Evolutionary conservation across 1,140 invertebrate genomes (phyloP), one percentile per base, ranked within the genome.

Genomic region (Homarus americanus): DNA sequence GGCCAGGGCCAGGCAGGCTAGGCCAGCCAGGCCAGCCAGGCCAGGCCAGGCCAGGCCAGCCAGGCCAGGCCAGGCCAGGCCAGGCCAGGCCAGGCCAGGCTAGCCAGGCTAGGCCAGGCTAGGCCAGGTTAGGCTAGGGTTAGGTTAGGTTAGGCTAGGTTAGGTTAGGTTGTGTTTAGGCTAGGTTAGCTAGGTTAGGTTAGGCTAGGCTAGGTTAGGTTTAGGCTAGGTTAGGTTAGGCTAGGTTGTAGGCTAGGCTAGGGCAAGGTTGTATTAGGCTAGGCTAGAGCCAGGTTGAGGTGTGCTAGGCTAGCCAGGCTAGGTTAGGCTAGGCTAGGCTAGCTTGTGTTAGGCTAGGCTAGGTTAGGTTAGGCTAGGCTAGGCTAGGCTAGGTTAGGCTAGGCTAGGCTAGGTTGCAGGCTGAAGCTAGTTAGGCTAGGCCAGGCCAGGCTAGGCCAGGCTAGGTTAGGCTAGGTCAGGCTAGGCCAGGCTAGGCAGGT

Each of bases 331-430:
- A 80, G 85, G 72, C 83, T 92, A 92, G 92, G 92, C 88, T 92
- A 93, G 78, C 49, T 36, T n/a, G 87, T 20, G 10, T 12, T 4
- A 12, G 4, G 90, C n/a, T n/a, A n/a, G n/a, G n/a, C n/a, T n/a
- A n/a, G n/a, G n/a, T n/a, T n/a, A n/a, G 92, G 92, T 79, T 88
- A 93, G 92, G 92, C 89, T 88, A 93, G 92, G 92, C 92, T 92
- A 93, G 92, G 92, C 92, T 92, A 93, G 92, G 89, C 92, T 75
- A 92, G 92, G 92, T 20, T 82, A 92, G 91, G 91, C 91, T 91
- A 92, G n/a, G n/a, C n/a, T n/a, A n/a, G n/a, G n/a, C n/a, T n/a
- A n/a, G n/a, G n/a, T n/a, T n/a, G n/a, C n/a, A n/a, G n/a, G n/a
- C n/a, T n/a, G n/a, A n/a, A n/a, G 91, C 82, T 82, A 92, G 91